Base-by-base conservation (phyloP, 2,113 vertebrate species). In the Cyprinodon tularosa region DNA sequence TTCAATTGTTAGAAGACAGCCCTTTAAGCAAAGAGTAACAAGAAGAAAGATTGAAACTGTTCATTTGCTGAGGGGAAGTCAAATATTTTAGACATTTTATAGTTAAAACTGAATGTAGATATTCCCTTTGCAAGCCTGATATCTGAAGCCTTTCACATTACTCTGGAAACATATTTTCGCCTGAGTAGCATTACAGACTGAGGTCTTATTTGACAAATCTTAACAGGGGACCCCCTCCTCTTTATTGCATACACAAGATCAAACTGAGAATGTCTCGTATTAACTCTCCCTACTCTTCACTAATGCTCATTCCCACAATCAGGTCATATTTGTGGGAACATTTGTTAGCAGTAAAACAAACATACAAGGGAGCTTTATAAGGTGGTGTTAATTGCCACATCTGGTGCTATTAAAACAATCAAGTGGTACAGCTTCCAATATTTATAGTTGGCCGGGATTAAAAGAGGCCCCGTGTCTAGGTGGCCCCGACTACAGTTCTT, bases 381-480 rank as follows among this genome's bases (percentile, higher is more conserved):
- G 88, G 91, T 91, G 93, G 91, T 94, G 94, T 94, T 95, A 95
- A 95, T 94, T 93, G 91, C 91, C 92, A 93, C 93, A 95, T 95
- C 93, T 95, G 93, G 87, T 94, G 86, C 92, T 94, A 93, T 94
- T 94, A 93, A 94, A 95, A 95, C 93, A 95, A 94, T 93, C 92
- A 93, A 91, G 90, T 60, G 65, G 82, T 85, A 29, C 61, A 42
- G 84, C 83, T 91, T 93, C 89, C 90, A 91, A 93, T 94, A 94
- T 94, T 95, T 94, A 94, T 83, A 92, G 90, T 90, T 86, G 85
- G 86, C 87, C 20, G 62, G 91, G 90, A 93, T 94, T 94, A 93
- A 76, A 88, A 80, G 85, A 89, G 77, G 79, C 84, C 84, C 47
- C 71, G 81, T 88, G 92, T 91, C 90, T 91, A 90, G 92, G 91